A percentile compares a stretch with the other conserved stretches of the same genome.
These are phyloP conservation scores for Notothenia coriiceps DNA, from an alignment of 2,113 vertebrate genomes.

Conservation along the genomic window DNA sequence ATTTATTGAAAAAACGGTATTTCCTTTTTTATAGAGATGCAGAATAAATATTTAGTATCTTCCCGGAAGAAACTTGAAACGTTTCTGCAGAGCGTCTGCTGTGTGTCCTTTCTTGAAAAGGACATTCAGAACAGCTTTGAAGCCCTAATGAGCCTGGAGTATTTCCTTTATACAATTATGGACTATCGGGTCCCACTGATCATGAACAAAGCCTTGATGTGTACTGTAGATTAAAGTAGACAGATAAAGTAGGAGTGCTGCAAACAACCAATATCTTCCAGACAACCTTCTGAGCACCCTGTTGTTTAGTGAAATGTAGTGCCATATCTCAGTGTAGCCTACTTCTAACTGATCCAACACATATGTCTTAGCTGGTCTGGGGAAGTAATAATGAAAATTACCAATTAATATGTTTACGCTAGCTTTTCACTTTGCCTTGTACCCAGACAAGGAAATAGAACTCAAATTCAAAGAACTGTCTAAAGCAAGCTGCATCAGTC, in stretches of 20 bases:
- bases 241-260: slow-evolving; percentile 9
- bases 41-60: neutral
- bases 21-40: no score
- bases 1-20: no score
- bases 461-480: neutral
- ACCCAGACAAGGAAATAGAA: neutral
- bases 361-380: neutral
- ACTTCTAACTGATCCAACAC: neutral
- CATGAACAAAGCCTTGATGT: slow-evolving; percentile 5
- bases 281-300: neutral
- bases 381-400: neutral
- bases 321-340: neutral
- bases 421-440: neutral
- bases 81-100: neutral
- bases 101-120: slow-evolving; percentile 21
- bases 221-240: slow-evolving; percentile 25
- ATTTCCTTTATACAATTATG: slow-evolving; percentile 59
- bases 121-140: slow-evolving; percentile 35
- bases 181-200: neutral
- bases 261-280: neutral
- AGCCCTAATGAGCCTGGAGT: slow-evolving; percentile 37
- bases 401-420: neutral
- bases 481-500: neutral
- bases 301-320: neutral
- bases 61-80: neutral